Evolutionary conservation across 2,888 invertebrate species (phyloP), one percentile per base, ranked within the genome.

Genomic region (Mechanitis messenoides): DNA sequence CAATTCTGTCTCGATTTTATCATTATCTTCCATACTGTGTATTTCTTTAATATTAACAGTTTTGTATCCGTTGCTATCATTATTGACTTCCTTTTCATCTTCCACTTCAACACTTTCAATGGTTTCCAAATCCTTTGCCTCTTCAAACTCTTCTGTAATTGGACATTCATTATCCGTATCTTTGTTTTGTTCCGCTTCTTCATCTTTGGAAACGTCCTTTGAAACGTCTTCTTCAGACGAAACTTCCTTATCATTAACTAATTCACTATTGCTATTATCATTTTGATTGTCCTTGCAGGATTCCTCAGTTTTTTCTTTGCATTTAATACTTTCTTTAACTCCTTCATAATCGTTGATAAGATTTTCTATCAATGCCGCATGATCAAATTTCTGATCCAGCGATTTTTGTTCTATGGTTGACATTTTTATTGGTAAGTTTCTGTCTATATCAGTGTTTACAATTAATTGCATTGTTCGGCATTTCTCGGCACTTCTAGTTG

Each of bases 391-490:
- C 64, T 76, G 79, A 69, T 63, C 67, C 12, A 77, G 66, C 58
- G 75, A 64, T 61, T 79, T 80, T 60, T 72, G 68, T 54, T 80
- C 76, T 33, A 83, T 64, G 3, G 76, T 72, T 7, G 86, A 75
- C 88, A 89, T 90, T 66, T 80, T 83, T 64, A 68, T 74, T 60
- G 74, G 73, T 71, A 82, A 74, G 62, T 76, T 77, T 72, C 77
- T 69, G 63, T 73, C 67, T 62, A 74, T 68, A 68, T 85, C 83
- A 73, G 77, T 71, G 63, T 82, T 79, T 68, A 83, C 69, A 74
- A 85, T 83, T 75, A 89, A 77, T 86, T 89, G 87, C 89, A 90
- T 89, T 77, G 79, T 87, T 75, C 77, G 75, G 71, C 84, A 82
- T 85, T 74, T 80, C 81, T 73, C 76, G 58, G 69, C 53, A 64